phyloP scores from a whole-genome alignment of 1,140 invertebrate species.

The Acromyrmex charruanus region DNA sequence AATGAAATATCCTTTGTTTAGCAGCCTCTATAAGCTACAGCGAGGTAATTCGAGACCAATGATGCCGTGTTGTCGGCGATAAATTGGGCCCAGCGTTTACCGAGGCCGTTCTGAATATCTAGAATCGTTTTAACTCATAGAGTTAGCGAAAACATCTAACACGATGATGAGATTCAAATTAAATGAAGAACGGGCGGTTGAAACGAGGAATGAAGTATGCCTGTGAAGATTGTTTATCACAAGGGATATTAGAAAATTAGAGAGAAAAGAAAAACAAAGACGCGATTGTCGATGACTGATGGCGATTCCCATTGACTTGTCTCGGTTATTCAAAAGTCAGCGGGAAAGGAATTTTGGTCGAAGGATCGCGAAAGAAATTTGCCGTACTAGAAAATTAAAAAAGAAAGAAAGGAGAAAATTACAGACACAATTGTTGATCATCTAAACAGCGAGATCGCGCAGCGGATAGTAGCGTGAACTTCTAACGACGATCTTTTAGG shows the following conservation, averaged over 20 bases:
- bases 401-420: conserved; percentile 13
- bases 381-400: conserved; percentile 17
- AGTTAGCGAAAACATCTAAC: conserved; percentile 24
- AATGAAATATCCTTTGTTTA: conserved; percentile 24
- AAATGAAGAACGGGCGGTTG: not conserved
- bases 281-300: not conserved
- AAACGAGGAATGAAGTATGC: conserved; percentile 24
- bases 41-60: conserved; percentile 69
- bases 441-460: conserved; percentile 2
- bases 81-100: conserved; percentile 50
- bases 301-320: not conserved
- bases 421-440: not conserved
- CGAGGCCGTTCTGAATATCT: conserved; percentile 24
- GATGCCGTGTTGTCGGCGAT: conserved; percentile 12
- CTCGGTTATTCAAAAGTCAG: not conserved
- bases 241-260: not conserved
- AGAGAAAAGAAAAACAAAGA: not conserved
- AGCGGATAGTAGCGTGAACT: not conserved
- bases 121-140: conserved; percentile 53
- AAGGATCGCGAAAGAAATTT: not conserved
- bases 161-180: conserved; percentile 16
- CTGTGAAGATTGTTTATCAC: conserved; percentile 7
- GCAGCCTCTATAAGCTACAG: conserved; percentile 47
- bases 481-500: not conserved
- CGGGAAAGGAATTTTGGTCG: not conserved